These are phyloP conservation scores for Esox lucius DNA, from an alignment of 2,797 vertebrate genomes.

Conservation along the genomic window DNA sequence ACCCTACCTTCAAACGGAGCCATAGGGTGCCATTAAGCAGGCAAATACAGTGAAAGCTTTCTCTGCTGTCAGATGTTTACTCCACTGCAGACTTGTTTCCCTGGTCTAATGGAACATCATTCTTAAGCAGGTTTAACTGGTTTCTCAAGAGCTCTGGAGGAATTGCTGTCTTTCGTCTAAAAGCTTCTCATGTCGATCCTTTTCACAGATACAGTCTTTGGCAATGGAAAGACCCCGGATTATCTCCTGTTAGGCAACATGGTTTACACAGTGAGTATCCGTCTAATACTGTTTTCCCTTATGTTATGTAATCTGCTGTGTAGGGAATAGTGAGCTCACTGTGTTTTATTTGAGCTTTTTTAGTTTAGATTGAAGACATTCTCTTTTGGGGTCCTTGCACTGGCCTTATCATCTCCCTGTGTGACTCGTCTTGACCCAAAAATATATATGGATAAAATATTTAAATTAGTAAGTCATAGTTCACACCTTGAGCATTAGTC, in stretches of 20 bases:
- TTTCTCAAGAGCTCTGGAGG: background rate
- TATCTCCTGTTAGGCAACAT: conserved; percentile 97
- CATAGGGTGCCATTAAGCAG: background rate
- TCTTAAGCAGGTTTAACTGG: too few relatives aligned
- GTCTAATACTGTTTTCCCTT: background rate
- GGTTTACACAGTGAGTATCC: conserved; percentile 95
- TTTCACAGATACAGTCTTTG: conserved; percentile 87
- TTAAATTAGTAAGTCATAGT: background rate
- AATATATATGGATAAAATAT: background rate
- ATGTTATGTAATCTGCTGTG: background rate
- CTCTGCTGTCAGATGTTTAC: background rate
- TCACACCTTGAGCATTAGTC: background rate
- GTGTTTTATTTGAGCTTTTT: conserved; percentile 22
- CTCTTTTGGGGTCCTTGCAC: too few relatives aligned
- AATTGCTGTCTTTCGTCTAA: conserved; percentile 10
- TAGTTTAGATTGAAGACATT: too few relatives aligned
- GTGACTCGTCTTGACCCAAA: background rate
- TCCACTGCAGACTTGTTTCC: conserved; percentile 28
- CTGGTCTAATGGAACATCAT: conserved; percentile 11
- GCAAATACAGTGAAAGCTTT: background rate
- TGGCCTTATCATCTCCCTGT: conserved; percentile 16
- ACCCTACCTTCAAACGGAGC: background rate
- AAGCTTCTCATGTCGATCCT: conserved; percentile 64
- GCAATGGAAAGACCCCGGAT: conserved; percentile 93
- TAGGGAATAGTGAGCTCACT: background rate